Base-by-base conservation (phyloP, 2,113 vertebrate species). In the Ctenodactylus gundi region DNA sequence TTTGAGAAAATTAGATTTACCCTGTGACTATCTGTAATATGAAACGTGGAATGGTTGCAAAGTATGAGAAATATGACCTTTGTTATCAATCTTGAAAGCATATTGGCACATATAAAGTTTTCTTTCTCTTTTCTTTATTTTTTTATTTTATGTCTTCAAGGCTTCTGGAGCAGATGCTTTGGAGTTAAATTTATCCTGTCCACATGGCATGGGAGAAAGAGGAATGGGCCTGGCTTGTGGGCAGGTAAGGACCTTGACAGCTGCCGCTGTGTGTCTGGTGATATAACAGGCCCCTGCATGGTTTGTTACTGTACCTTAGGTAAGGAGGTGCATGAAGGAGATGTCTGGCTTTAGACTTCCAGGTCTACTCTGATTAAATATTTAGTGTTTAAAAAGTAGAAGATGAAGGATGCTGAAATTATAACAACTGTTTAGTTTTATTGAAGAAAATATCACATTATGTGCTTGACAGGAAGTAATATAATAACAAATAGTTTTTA, bases 151-250 rank as follows among this genome's bases (percentile, higher is more conserved):
- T 95, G 57, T 97, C 84, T 95, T 68, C 27, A 95, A 99, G 99
- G 97, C 91, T 89, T 99, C 99, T 84, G 99, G 99, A 97, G 99
- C 99, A 65, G 99, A 99, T 97, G 99, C 99, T 0, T 97, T 99
- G 98, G 99, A 99, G 98, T 98, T 99, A 90, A 99, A 99, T 98
- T 97, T 99, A 92, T 99, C 99, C 0, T 99, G 99, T 98, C 99
- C 99, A 96, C 99, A 99, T 94, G 99, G 99, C 80, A 99, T 99
- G 99, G 99, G 99, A 87, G 99, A 99, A 96, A 98, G 99, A 98
- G 99, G 99, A 97, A 99, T 99, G 99, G 99, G 99, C 68, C 97
- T 99, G 97, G 99, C 99, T 94, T 99, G 99, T 95, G 99, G 99
- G 95, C 99, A 99, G 99, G 99, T 99, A 98, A 97, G 73, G 94